Percentiles rank a stretch among this genome's conserved stretches.
These are phyloP conservation scores for Solenopsis invicta DNA, from an alignment of 1,140 invertebrate species.

Conservation along the genomic window DNA sequence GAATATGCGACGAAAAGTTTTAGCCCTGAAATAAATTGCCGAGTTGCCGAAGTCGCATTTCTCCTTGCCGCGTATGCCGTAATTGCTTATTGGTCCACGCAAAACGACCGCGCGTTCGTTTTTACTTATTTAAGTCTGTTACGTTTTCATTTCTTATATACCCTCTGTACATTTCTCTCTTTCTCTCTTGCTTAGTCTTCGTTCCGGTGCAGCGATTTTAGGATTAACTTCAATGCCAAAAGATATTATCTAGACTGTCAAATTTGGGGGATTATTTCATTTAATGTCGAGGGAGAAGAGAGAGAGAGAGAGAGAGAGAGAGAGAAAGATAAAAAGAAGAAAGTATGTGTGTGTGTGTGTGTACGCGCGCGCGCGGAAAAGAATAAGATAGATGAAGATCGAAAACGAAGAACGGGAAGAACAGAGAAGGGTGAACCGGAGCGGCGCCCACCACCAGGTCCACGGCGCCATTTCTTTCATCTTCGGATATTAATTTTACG, in stretches of 20 bases:
- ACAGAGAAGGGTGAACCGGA: slow-evolving; percentile 60
- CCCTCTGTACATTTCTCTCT: background rate
- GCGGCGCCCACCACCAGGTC: slow-evolving; percentile 48
- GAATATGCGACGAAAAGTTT: slow-evolving; percentile 63
- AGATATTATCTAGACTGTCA: slow-evolving; percentile 45
- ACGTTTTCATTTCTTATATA: background rate
- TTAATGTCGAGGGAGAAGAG: slow-evolving; percentile 74
- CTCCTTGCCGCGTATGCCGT: slow-evolving; percentile 64
- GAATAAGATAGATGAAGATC: slow-evolving; percentile 9
- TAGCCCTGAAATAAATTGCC: slow-evolving; percentile 73
- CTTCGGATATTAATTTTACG: slow-evolving; percentile 81
- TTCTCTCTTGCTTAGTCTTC: background rate
- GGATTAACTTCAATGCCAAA: slow-evolving; percentile 28
- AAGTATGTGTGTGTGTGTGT: background rate
- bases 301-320: background rate
- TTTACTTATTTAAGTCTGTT: background rate
- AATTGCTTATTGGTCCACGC: slow-evolving; percentile 77
- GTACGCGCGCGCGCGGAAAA: background rate
- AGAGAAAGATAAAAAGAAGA: background rate
- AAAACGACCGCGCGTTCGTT: slow-evolving; percentile 15
- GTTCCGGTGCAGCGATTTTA: slow-evolving; percentile 39
- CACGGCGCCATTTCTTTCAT: slow-evolving; percentile 76
- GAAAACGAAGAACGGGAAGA: slow-evolving; percentile 4
- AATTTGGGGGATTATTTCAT: slow-evolving; percentile 77
- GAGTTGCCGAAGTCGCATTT: slow-evolving; percentile 72